A percentile compares a stretch with the other conserved stretches of the same genome.
phyloP scores from a whole-genome alignment of 2,113 vertebrate species.

The Gnathochromis pfefferi region DNA sequence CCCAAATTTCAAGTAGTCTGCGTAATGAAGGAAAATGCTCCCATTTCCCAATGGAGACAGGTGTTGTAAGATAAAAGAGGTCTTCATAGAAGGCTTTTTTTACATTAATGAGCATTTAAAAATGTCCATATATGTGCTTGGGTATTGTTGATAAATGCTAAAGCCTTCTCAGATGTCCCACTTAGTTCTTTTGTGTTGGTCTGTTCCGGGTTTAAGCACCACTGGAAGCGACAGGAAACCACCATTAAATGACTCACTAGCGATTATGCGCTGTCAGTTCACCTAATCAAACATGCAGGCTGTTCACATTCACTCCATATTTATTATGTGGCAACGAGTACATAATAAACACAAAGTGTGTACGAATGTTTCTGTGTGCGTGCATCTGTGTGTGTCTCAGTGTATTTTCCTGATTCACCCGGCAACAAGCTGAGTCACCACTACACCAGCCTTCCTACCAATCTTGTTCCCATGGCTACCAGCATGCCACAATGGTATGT shows the following conservation, averaged over 20 bases:
- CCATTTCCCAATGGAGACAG: neutral
- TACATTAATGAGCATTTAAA: neutral
- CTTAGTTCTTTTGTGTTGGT: neutral
- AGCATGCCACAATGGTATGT: neutral
- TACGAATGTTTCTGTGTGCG: neutral
- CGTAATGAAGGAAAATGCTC: neutral
- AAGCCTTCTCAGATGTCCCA: neutral
- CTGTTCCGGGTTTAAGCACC: neutral
- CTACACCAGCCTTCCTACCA: neutral
- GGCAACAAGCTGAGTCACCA: conserved; percentile 47
- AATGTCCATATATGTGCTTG: no score
- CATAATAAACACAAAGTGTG: neutral
- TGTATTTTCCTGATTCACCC: conserved; percentile 21
- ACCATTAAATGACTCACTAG: neutral
- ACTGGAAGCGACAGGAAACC: neutral
- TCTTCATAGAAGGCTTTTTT: neutral
- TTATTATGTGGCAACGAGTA: neutral
- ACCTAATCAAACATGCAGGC: neutral
- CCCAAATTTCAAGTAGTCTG: neutral
- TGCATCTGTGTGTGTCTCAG: neutral
- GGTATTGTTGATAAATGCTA: neutral
- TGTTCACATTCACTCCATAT: neutral
- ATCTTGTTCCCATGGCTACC: conserved; percentile 20
- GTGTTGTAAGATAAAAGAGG: neutral
- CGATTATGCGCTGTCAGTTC: neutral